Conservation (phyloP, 2,888 invertebrate species). For the Pelosia muscerda region DNA sequence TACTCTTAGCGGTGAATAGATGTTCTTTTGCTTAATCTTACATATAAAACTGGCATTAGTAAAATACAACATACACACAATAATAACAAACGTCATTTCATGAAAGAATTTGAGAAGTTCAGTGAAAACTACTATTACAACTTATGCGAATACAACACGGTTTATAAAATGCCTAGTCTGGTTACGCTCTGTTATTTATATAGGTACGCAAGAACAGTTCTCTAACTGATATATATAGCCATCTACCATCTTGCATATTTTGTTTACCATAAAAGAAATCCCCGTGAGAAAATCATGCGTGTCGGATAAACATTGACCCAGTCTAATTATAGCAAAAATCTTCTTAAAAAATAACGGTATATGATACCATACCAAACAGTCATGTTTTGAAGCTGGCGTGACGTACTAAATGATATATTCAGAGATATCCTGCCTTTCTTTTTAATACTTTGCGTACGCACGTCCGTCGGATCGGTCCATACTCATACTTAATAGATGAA, state of each 20-base stretch:
- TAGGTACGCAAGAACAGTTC: slow-evolving; percentile 57
- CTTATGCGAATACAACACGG: too few relatives aligned
- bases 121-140: too few relatives aligned
- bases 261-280: slow-evolving; percentile 60
- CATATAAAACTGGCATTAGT: too few relatives aligned
- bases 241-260: slow-evolving; percentile 62
- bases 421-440: not conserved
- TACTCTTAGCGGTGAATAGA: too few relatives aligned
- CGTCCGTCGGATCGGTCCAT: not conserved
- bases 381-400: slow-evolving; percentile 21
- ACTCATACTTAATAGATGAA: not conserved
- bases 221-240: slow-evolving; percentile 53
- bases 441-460: slow-evolving; percentile 2
- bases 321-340: slow-evolving; percentile 58
- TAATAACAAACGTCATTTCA: too few relatives aligned
- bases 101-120: too few relatives aligned
- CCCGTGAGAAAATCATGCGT: slow-evolving; percentile 59
- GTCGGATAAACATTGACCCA: slow-evolving; percentile 58
- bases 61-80: too few relatives aligned
- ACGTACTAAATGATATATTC: slow-evolving; percentile 22
- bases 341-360: slow-evolving; percentile 40
- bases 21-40: too few relatives aligned
- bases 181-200: slow-evolving; percentile 16
- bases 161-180: not conserved
- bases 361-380: slow-evolving; percentile 36